Percentiles rank a stretch among this genome's conserved stretches.
phyloP scores from a whole-genome alignment of 2,888 invertebrate genomes.

The Platycnemis pennipes region DNA sequence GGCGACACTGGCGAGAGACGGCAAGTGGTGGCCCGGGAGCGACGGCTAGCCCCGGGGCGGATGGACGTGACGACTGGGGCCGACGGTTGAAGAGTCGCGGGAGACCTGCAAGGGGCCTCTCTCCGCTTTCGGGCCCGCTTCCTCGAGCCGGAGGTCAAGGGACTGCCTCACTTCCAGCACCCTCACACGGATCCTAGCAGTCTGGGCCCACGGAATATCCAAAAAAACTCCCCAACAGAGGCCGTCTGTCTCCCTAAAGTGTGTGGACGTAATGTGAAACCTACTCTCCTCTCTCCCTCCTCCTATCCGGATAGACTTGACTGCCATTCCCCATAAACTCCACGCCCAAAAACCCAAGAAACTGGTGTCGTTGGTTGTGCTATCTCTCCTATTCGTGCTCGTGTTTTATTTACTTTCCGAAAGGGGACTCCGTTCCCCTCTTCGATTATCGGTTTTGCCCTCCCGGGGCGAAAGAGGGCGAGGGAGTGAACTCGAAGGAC shows the following conservation, averaged over 20 bases:
- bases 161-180: background rate
- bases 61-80: background rate
- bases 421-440: background rate
- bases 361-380: background rate
- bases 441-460: background rate
- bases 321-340: background rate
- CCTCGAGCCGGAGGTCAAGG: too few species aligned
- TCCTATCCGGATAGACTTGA: background rate
- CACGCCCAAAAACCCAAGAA: background rate
- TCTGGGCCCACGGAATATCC: background rate
- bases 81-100: background rate
- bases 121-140: too few species aligned
- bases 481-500: background rate
- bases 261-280: slow-evolving; percentile 8
- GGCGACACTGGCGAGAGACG: background rate
- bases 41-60: background rate
- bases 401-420: background rate
- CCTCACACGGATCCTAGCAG: background rate
- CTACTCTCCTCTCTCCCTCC: background rate
- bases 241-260: background rate
- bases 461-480: background rate
- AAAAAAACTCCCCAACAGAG: background rate
- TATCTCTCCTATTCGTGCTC: background rate
- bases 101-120: background rate
- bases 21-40: slow-evolving; percentile 8